phyloP scores from a whole-genome alignment of 1,140 invertebrate genomes.

The Acromyrmex charruanus region DNA sequence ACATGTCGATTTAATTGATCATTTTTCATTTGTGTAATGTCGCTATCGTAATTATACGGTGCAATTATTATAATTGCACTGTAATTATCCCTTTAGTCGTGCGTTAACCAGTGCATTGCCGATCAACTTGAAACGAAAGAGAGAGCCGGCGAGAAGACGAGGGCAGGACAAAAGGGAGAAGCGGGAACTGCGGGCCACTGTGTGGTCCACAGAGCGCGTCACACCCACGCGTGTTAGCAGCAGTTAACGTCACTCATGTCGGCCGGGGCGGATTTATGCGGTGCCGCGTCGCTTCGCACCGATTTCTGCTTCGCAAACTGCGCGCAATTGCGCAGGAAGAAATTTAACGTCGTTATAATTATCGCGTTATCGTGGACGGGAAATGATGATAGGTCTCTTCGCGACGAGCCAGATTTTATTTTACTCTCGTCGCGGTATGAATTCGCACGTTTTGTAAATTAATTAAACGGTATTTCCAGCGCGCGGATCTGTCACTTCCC shows the following conservation, averaged over 20 bases:
- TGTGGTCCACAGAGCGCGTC: conserved; percentile 59
- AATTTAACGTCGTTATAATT: background rate
- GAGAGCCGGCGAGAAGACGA: conserved; percentile 38
- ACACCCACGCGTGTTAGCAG: conserved; percentile 55
- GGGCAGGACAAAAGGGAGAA: conserved; percentile 27
- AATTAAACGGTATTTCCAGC: background rate
- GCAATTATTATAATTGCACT: conserved; percentile 13
- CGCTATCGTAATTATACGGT: background rate
- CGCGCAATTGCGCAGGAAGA: conserved; percentile 33
- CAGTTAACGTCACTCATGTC: conserved; percentile 63
- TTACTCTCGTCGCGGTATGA: background rate
- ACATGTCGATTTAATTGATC: background rate
- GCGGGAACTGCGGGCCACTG: conserved; percentile 33
- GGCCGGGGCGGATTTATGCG: conserved; percentile 55
- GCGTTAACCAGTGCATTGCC: background rate
- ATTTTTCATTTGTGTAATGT: background rate
- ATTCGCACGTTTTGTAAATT: background rate
- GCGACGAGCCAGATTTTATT: background rate
- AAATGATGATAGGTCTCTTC: background rate
- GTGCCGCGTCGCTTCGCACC: conserved; percentile 3
- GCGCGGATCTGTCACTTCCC: background rate
- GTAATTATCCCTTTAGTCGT: conserved; percentile 34
- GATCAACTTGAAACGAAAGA: conserved; percentile 32
- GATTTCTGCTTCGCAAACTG: conserved; percentile 50
- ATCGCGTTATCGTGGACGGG: background rate